A percentile compares a stretch with the other conserved stretches of the same genome.
Conservation (phyloP, 37 sponge, comb jelly and placozoan species). For the Aphrocallistes beatrix region DNA sequence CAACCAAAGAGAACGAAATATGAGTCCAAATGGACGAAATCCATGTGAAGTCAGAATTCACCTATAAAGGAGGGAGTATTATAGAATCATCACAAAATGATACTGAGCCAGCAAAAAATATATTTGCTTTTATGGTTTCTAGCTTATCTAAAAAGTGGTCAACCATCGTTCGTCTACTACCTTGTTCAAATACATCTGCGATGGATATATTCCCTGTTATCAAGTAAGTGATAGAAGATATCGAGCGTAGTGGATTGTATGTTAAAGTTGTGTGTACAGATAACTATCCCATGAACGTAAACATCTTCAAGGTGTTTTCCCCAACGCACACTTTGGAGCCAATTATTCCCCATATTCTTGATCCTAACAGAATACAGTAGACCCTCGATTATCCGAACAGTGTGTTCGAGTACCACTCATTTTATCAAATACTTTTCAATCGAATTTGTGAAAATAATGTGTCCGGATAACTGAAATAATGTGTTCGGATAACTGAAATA, state of each 20-base stretch:
- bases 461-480: too few species aligned
- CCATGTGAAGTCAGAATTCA: neutral
- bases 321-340: neutral
- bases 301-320: neutral
- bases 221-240: neutral
- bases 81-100: neutral
- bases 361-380: neutral
- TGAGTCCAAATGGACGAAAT: neutral
- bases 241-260: neutral
- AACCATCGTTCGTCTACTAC: neutral
- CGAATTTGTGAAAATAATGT: too few species aligned
- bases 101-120: neutral
- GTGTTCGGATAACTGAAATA: too few species aligned
- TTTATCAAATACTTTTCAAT: too few species aligned
- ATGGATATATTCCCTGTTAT: neutral
- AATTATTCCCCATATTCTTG: neutral
- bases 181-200: neutral
- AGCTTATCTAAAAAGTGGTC: conserved; percentile 13
- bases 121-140: neutral
- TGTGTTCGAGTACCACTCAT: too few species aligned
- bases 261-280: neutral
- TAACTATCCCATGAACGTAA: neutral
- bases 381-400: too few species aligned
- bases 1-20: neutral
- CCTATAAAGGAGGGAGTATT: neutral